Evolutionary conservation across 1,140 invertebrate species (phyloP).

Genomic region (Eumeta japonica): DNA sequence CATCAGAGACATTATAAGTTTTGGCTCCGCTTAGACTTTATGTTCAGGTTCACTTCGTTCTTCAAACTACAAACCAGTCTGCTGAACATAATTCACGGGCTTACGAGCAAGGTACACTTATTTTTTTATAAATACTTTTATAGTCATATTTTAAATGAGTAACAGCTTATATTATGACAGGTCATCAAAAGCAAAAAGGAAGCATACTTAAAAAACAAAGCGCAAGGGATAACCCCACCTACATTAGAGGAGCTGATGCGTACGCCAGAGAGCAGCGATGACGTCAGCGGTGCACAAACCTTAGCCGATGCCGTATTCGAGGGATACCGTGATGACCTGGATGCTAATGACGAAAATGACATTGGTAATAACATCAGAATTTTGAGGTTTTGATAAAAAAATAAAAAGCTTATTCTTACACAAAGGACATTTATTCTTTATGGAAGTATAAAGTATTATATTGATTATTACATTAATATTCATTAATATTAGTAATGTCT

Average conservation of each 20-base stretch:
- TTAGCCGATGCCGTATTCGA: constrained; percentile 50
- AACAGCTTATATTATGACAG: constrained; percentile 24
- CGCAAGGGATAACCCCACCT: constrained; percentile 47
- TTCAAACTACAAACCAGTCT: constrained; percentile 62
- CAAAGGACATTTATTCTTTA: no score
- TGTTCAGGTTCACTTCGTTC: constrained; percentile 63
- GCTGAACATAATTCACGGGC: constrained; percentile 63
- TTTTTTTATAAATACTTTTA: constrained; percentile 7
- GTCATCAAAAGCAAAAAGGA: constrained; percentile 63
- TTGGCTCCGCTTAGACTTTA: constrained; percentile 55
- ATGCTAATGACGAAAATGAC: constrained; percentile 72
- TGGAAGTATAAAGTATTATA: no score
- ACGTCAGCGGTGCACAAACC: constrained; percentile 28
- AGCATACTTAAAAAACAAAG: constrained; percentile 49
- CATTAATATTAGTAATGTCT: no score
- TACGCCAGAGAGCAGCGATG: constrained; percentile 14
- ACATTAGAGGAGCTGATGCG: constrained; percentile 25
- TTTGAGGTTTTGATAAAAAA: no score
- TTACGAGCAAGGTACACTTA: constrained; percentile 65
- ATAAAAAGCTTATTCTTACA: no score
- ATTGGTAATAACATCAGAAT: constrained; percentile 63
- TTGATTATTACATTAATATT: no score
- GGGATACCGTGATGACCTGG: constrained; percentile 75
- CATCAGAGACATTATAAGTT: no score
- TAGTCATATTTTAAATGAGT: no score